Evolutionary conservation across 2,797 vertebrate genomes (phyloP).

Genomic region (Babyrousa celebensis): DNA sequence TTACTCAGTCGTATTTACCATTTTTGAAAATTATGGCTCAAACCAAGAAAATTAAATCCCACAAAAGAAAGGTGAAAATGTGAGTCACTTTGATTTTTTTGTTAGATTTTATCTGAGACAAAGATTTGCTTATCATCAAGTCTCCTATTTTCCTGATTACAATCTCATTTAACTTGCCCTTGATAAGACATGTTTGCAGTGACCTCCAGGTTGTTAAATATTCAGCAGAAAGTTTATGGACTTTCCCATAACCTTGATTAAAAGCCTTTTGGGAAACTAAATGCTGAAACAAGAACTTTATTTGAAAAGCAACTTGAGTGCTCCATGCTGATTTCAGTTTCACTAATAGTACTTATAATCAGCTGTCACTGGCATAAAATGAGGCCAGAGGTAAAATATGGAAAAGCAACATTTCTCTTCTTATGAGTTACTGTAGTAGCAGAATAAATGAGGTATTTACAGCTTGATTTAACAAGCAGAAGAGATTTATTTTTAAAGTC

Average conservation of each 20-base stretch:
- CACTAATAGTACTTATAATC: conserved; percentile 87
- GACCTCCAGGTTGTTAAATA: conserved; percentile 91
- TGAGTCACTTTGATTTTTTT: conserved; percentile 83
- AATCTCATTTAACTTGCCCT: conserved; percentile 91
- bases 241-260: conserved; percentile 91
- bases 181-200: conserved; percentile 87
- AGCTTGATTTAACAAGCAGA: conserved; percentile 72
- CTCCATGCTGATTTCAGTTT: conserved; percentile 87
- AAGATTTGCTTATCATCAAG: conserved; percentile 89
- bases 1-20: conserved; percentile 82
- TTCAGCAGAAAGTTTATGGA: conserved; percentile 91
- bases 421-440: conserved; percentile 74
- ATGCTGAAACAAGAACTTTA: conserved; percentile 86
- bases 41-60: conserved; percentile 86
- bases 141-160: conserved; percentile 88
- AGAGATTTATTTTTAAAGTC: conserved; percentile 66
- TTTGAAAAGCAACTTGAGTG: conserved; percentile 81
- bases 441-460: conserved; percentile 65
- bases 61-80: conserved; percentile 81
- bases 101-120: conserved; percentile 89
- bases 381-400: conserved; percentile 74
- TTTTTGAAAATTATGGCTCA: conserved; percentile 81
- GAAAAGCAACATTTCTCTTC: conserved; percentile 57
- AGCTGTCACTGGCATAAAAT: conserved; percentile 76
- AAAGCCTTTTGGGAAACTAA: conserved; percentile 88